These are phyloP conservation scores for Scleropages formosus DNA, from an alignment of 2,797 vertebrate genomes.

Conservation along the genomic window DNA sequence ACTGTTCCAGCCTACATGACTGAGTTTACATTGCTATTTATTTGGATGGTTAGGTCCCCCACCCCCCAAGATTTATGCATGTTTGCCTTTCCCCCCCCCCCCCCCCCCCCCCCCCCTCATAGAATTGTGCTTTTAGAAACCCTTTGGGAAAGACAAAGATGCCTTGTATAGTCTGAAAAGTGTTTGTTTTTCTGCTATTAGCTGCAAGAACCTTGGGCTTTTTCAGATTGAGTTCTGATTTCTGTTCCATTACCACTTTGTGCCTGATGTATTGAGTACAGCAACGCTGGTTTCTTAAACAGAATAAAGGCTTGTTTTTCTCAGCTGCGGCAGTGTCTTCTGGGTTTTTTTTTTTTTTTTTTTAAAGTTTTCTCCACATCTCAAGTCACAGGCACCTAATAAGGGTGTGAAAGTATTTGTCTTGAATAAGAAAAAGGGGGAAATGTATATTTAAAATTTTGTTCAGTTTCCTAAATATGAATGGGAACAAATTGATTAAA, in stretches of 20 bases:
- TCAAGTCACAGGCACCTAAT: no score
- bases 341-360: not conserved
- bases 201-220: not conserved
- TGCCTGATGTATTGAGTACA: slow-evolving; percentile 15
- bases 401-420: no score
- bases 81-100: not conserved
- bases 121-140: not conserved
- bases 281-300: not conserved
- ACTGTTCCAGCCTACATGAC: no score
- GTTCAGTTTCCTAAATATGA: no score
- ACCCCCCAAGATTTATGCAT: slow-evolving; percentile 13
- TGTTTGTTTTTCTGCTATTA: not conserved
- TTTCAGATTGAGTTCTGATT: slow-evolving; percentile 10
- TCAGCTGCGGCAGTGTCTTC: not conserved
- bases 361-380: no score
- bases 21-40: slow-evolving; percentile 13
- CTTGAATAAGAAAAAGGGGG: no score
- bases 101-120: not conserved
- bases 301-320: slow-evolving; percentile 22
- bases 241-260: slow-evolving; percentile 19
- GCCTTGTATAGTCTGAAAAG: slow-evolving; percentile 12
- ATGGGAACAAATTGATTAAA: no score
- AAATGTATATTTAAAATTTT: no score
- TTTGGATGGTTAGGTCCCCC: not conserved
- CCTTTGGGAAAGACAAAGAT: not conserved